phyloP scores from a whole-genome alignment of 2,888 invertebrate genomes.

The Pterostichus niger region DNA sequence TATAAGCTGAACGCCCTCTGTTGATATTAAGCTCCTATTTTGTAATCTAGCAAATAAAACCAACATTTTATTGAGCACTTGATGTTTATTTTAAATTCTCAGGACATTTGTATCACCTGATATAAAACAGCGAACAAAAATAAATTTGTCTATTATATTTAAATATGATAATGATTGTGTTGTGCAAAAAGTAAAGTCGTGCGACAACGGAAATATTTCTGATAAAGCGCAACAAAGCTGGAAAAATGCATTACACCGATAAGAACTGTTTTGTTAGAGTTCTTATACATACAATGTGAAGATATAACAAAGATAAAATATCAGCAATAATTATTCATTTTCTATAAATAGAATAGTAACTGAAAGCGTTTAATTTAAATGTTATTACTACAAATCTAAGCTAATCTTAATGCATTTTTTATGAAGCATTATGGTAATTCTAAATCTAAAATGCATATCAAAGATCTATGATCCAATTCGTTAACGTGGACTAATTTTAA shows the following conservation, averaged over 20 bases:
- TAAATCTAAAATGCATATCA: not conserved
- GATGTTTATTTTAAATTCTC: constrained; percentile 5
- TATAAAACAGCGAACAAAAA: constrained; percentile 18
- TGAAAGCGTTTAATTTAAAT: not conserved
- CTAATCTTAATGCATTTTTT: not conserved
- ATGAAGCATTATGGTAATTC: not conserved
- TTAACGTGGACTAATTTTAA: constrained; percentile 22
- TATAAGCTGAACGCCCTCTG: too few relatives aligned
- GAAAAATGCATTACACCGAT: not conserved
- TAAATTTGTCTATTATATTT: constrained; percentile 24
- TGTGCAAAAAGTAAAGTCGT: not conserved
- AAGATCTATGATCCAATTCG: not conserved
- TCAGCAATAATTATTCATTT: not conserved
- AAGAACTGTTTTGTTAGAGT: not conserved
- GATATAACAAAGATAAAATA: constrained; percentile 2
- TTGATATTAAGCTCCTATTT: too few relatives aligned
- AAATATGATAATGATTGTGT: constrained; percentile 20
- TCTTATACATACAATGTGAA: not conserved
- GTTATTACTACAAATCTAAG: not conserved
- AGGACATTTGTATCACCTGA: not conserved
- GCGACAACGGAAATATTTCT: not conserved
- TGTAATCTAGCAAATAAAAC: too few relatives aligned
- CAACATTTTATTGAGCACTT: too few relatives aligned
- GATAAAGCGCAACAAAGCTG: not conserved
- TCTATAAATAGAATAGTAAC: not conserved